phyloP scores from a whole-genome alignment of 2,113 vertebrate species.

The Colinus virginianus region DNA sequence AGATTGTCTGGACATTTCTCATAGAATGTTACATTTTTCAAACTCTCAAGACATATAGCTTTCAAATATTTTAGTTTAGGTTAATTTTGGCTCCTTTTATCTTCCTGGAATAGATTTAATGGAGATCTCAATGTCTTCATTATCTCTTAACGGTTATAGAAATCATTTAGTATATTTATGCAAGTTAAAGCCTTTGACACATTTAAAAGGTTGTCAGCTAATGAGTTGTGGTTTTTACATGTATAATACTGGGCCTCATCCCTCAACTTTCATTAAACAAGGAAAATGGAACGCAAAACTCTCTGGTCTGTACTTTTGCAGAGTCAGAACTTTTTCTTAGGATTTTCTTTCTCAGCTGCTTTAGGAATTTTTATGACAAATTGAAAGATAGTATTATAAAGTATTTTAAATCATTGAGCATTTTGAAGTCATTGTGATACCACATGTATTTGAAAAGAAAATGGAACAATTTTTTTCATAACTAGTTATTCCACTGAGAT shows the following conservation, averaged over 20 bases:
- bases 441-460: not conserved
- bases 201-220: constrained; percentile 18
- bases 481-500: not conserved
- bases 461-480: not conserved
- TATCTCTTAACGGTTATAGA: constrained; percentile 31
- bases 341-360: not conserved
- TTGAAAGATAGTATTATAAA: not conserved
- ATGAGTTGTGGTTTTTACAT: constrained; percentile 22
- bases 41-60: not conserved
- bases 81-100: constrained; percentile 21
- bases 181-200: not conserved
- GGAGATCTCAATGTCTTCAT: constrained; percentile 16
- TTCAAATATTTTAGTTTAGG: constrained; percentile 35
- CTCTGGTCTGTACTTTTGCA: not conserved
- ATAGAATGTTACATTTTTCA: constrained; percentile 5
- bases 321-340: not conserved
- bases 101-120: constrained; percentile 37
- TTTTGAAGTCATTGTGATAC: not conserved
- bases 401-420: not conserved
- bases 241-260: not conserved
- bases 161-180: constrained; percentile 7
- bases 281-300: not conserved
- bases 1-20: not conserved
- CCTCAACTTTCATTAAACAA: constrained; percentile 8
- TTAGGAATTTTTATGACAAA: not conserved